Base-by-base conservation (phyloP, 2,888 invertebrate genomes). In the Latheticus oryzae region DNA sequence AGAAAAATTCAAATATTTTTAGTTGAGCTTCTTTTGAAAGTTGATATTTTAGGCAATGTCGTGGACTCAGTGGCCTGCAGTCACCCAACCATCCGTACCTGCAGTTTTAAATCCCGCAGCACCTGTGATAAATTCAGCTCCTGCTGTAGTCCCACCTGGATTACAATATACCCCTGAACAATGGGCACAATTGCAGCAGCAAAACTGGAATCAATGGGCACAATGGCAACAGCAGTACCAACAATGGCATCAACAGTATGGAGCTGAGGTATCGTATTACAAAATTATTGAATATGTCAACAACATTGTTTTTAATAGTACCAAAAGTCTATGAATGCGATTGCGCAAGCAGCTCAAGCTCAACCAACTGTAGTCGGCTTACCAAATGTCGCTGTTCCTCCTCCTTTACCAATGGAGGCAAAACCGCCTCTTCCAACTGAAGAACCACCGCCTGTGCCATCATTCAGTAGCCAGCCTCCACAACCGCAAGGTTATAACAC, bases 141-240 rank as follows among this genome's bases (percentile, higher is more conserved):
- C 72, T 15, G 19, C 58, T 55, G 65, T 68, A 26, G 45, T 70
- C 17, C 67, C 74, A 7, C 66, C 74, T 7, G 69, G 70, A n/a
- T 60, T 76, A 52, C 76, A 81, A 11, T 87, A 85, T 63, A 84
- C 85, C 3, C 77, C 85, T 30, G 88, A 88, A 66, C 88, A 88
- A 75, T 88, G 88, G 88, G 81, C 85, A 30, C 80, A 84, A 64
- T 81, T 86, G 77, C 88, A 87, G 70, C 87, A 88, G 65, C 87
- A 88, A 73, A 87, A 86, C 70, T 88, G 87, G 85, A 84, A 86
- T 62, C 88, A 89, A 65, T 88, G 89, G 85, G 84, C 86, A 5
- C 88, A 89, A 65, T 90, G 89, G 89, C 88, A 90, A 68, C 87
- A 87, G 64, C 89, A 89, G 69, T 90, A 89, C 78, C 85, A 87